Percentiles rank a stretch among this genome's conserved stretches.
Evolutionary conservation across 2,113 vertebrate genomes (phyloP).

Genomic region (Nycticebus coucang): DNA sequence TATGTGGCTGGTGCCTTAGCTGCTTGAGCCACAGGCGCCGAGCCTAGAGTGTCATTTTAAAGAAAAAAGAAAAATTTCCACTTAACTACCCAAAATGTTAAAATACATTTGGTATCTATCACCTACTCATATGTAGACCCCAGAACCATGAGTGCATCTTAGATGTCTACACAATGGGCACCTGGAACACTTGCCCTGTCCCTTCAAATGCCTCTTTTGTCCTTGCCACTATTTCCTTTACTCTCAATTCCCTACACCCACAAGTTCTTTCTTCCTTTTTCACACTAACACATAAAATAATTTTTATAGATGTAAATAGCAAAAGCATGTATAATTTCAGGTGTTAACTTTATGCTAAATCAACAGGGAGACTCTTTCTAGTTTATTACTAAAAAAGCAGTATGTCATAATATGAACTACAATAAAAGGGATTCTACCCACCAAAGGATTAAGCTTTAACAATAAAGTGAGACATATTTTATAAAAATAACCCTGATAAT

Average conservation of each 20-base stretch:
- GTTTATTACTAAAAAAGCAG: conserved; percentile 34
- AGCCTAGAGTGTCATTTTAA: not conserved
- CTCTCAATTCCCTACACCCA: not conserved
- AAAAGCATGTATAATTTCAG: conserved; percentile 24
- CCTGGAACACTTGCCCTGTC: not conserved
- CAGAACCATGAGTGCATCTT: not conserved
- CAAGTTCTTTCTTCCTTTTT: not conserved
- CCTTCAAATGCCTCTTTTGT: not conserved
- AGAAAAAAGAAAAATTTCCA: conserved; percentile 15
- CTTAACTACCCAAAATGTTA: not conserved
- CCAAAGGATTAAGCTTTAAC: conserved; percentile 40
- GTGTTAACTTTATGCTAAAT: conserved; percentile 41
- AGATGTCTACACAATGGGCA: not conserved
- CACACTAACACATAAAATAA: not conserved
- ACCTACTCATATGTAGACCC: not conserved
- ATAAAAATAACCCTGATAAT: conserved; percentile 69
- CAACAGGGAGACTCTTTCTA: not conserved
- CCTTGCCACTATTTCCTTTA: not conserved
- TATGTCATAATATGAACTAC: conserved; percentile 26
- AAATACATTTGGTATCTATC: not conserved
- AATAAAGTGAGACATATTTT: conserved; percentile 54
- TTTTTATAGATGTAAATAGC: conserved; percentile 24
- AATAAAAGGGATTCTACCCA: conserved; percentile 48
- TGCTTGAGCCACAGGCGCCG: too few relatives aligned
- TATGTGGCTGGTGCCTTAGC: too few relatives aligned